phyloP scores from a whole-genome alignment of 2,113 vertebrate species.

The Barbus barbus region DNA sequence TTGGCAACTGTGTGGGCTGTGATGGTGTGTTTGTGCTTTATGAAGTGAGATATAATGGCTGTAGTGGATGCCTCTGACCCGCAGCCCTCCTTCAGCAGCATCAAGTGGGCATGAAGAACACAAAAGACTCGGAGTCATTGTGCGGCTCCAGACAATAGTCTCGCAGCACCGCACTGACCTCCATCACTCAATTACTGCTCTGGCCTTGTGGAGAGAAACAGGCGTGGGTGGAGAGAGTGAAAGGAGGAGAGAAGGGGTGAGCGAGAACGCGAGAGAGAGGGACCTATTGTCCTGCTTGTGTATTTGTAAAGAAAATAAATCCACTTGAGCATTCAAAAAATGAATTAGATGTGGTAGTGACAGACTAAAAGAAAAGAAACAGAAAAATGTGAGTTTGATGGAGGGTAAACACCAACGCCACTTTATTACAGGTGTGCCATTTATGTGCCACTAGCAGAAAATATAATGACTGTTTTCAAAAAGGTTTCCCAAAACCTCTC shows the following conservation, averaged over 20 bases:
- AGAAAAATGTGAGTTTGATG: background rate
- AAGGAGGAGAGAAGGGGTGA: background rate
- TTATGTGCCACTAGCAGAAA: background rate
- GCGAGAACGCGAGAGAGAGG: background rate
- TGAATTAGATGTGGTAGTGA: conserved; percentile 17
- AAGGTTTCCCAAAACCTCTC: background rate
- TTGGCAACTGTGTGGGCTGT: conserved; percentile 44
- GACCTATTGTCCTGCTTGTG: conserved; percentile 27
- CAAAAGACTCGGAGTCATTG: conserved; percentile 44
- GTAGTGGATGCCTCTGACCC: conserved; percentile 47
- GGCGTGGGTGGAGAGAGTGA: conserved; percentile 3
- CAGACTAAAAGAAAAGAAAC: background rate
- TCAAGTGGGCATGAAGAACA: conserved; percentile 43
- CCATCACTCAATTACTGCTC: conserved; percentile 43
- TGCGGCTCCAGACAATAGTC: conserved; percentile 49
- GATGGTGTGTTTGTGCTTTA: conserved; percentile 55
- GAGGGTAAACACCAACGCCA: background rate
- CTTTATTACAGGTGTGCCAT: background rate
- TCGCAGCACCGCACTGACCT: conserved; percentile 27
- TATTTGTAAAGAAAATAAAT: background rate
- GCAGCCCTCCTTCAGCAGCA: conserved; percentile 36
- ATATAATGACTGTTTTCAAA: background rate
- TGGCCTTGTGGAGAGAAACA: conserved; percentile 25
- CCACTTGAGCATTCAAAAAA: conserved; percentile 18
- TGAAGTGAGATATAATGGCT: conserved; percentile 58